These are phyloP conservation scores for Maniola jurtina DNA, from an alignment of 1,140 invertebrate genomes.

Conservation along the genomic window DNA sequence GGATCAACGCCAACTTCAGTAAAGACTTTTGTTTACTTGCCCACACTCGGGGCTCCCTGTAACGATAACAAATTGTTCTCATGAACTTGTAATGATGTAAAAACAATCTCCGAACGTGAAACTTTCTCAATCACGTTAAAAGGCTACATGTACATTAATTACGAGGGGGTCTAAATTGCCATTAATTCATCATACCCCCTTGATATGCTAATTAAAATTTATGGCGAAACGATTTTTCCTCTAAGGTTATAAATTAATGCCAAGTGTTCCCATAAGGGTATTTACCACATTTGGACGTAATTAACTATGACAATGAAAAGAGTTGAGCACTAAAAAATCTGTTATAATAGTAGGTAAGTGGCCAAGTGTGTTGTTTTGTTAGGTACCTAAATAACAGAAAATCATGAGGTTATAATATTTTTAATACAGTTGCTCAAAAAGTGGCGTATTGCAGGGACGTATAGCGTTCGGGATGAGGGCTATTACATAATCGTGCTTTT, in stretches of 20 bases:
- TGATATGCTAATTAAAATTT: conserved; percentile 26
- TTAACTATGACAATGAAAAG: no score
- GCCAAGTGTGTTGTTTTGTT: no score
- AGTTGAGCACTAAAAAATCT: no score
- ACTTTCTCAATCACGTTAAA: conserved; percentile 16
- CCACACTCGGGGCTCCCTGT: background rate
- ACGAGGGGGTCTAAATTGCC: conserved; percentile 17
- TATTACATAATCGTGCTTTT: no score
- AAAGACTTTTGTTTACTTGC: no score
- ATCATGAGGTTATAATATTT: no score
- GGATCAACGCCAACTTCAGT: no score
- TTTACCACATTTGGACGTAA: background rate
- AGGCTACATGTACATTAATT: conserved; percentile 18
- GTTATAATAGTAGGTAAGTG: no score
- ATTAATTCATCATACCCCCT: conserved; percentile 25
- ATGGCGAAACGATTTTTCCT: conserved; percentile 24
- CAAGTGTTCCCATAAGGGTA: conserved; percentile 16
- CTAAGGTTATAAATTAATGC: conserved; percentile 14
- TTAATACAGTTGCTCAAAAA: no score
- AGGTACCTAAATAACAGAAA: no score
- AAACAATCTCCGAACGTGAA: background rate
- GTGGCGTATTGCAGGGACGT: no score
- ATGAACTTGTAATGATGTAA: conserved; percentile 19
- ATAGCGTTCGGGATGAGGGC: no score
- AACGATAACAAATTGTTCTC: conserved; percentile 5